Evolutionary conservation across 1,140 invertebrate genomes (phyloP), one percentile per base, ranked within the genome.

Genomic region (Parapsyche elsis): DNA sequence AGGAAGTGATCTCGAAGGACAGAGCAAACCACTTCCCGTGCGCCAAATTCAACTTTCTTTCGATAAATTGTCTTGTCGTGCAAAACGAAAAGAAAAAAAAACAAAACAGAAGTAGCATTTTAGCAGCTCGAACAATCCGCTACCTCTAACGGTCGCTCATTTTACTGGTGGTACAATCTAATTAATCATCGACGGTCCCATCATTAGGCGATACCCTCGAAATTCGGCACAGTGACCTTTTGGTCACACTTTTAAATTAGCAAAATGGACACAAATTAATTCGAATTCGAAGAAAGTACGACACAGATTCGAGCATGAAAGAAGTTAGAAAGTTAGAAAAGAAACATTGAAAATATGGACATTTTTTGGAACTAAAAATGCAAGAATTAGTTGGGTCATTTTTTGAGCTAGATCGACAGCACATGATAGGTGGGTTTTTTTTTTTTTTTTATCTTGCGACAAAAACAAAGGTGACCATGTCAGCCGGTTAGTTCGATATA

Each of bases 171-270:
- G 49, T 16, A 53, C 16, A 53, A 53, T 53, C 49, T 53, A 53
- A 53, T 53, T 53, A 53, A 53, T 53, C 49, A 16, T 53, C 16
- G 10, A 14, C 16, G 10, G 10, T 53, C 49, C 49, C 49, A 53
- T 16, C 12, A 53, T 53, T 53, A 53, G 30, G 30, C 30, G 30
- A 38, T 38, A 38, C 7, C 7, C 30, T 38, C 30, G 30, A 38
- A 38, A 38, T 38, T 38, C 7, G 64, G 64, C 64, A 67, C 24
- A 67, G 64, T 67, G 64, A 67, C 64, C 64, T 67, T 67, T 67
- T 67, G 19, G 24, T 67, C 21, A 23, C 12, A 12, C 16, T 53
- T 16, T 53, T 67, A 67, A 67, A 67, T 67, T 67, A 67, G 23
- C 14, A 12, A 23, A 67, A 67, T 67, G 23, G 23, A 23, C 64